Base-by-base conservation (phyloP, 2,113 vertebrate species). In the Nesoenas mayeri region DNA sequence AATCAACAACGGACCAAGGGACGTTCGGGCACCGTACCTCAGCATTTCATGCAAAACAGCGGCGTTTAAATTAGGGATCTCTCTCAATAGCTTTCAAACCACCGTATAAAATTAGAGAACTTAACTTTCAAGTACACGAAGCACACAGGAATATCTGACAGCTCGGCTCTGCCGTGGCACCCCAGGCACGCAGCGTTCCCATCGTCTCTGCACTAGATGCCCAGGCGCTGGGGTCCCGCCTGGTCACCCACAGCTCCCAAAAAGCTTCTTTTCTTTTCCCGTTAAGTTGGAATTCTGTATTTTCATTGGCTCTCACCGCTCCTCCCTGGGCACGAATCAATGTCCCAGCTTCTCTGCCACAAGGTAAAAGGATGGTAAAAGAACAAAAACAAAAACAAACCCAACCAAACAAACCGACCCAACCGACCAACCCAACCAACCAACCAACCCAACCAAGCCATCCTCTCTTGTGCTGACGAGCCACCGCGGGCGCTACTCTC, bases 1-100 rank as follows among this genome's bases (percentile, higher is more conserved):
- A 88, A 92, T 36, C 94, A 91, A 91, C 92, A 92, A 66, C 2
- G 18, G 93, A 84, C 67, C 66, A 57, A 73, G 50, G 82, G 77
- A 93, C 85, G 94, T 91, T 93, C 79, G 92, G 80, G 57, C 91
- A 65, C 47, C 16, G 18, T 3, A 34, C n/a, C 79, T 86, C 0
- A 60, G 65, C 85, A 79, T 73, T 79, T 91, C 66, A 90, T 20
- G 21, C 80, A 85, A 79, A 83, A 11, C 75, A 95, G 66, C 83
- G 74, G 9, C 16, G 61, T 72, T 88, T 69, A 64, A 65, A 69
- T 60, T 48, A 36, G 26, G 36, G 53, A 72, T 48, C 38, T 64
- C 66, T 57, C 80, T 73, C 50, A 8, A 47, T 54, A 73, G 73
- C 31, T 38, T 44, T 31, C 71, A 86, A 60, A 64, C 18, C 42